A percentile compares a stretch with the other conserved stretches of the same genome.
Conservation (phyloP, 2,113 vertebrate species). For the Mungos mungo region DNA sequence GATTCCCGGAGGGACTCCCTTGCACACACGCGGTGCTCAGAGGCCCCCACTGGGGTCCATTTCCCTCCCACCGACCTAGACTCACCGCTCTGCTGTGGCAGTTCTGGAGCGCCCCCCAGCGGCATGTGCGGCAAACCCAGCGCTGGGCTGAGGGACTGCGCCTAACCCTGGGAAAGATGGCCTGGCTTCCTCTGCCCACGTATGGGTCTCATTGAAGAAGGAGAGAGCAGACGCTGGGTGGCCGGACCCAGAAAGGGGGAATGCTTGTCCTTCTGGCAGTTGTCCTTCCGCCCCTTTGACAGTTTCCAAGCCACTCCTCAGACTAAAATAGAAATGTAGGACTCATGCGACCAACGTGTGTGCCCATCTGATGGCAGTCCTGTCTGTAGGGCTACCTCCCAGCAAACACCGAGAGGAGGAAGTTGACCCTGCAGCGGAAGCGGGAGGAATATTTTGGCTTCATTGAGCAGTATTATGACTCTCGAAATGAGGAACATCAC, state of each 20-base stretch:
- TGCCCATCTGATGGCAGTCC: conserved; percentile 18
- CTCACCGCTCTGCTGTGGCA: background rate
- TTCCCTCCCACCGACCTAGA: background rate
- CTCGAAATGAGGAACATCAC: conserved; percentile 96
- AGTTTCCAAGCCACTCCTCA: conserved; percentile 22
- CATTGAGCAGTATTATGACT: conserved; percentile 99
- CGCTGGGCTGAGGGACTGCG: background rate
- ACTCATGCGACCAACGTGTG: background rate
- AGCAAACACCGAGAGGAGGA: conserved; percentile 93
- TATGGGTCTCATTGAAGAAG: background rate
- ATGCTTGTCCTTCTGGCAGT: background rate
- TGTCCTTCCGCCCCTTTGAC: background rate
- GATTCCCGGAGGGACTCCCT: background rate
- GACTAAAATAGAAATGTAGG: background rate
- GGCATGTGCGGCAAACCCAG: accelerated
- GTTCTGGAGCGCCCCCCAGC: background rate
- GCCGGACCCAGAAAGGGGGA: background rate
- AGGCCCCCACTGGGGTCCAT: background rate
- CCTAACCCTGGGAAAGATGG: background rate
- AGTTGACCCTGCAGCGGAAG: conserved; percentile 94
- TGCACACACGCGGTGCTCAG: background rate
- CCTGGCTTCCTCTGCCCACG: background rate
- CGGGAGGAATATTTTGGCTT: conserved; percentile 98
- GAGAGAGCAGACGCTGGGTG: background rate
- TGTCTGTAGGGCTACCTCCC: conserved; percentile 93